phyloP scores from a whole-genome alignment of 2,113 vertebrate genomes.

The Clupea harengus region DNA sequence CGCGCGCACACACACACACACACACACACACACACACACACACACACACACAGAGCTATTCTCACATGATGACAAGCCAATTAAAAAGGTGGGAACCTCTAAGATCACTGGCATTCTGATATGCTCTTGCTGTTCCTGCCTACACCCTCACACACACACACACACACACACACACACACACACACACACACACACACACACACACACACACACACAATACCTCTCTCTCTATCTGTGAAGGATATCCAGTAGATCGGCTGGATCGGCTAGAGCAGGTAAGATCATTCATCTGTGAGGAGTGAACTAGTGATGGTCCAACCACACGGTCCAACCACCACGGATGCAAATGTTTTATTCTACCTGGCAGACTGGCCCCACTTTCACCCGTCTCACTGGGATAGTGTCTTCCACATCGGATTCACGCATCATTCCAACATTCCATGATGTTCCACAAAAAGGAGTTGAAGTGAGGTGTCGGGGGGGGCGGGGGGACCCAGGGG shows the following conservation, averaged over 20 bases:
- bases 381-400: background rate
- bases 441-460: background rate
- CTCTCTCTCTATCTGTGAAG: too few relatives aligned
- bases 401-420: background rate
- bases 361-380: background rate
- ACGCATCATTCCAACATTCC: background rate
- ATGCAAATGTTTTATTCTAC: background rate
- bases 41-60: background rate
- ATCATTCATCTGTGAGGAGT: background rate
- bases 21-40: background rate
- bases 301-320: background rate
- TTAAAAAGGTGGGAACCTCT: constrained; percentile 24
- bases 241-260: background rate
- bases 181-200: too few relatives aligned
- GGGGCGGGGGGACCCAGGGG: background rate
- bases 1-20: constrained; percentile 22
- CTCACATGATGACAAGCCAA: background rate
- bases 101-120: background rate
- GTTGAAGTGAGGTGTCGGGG: background rate
- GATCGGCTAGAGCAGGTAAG: background rate
- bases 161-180: too few relatives aligned
- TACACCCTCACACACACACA: too few relatives aligned
- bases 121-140: too few relatives aligned
- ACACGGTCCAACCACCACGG: background rate
- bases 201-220: too few relatives aligned